A percentile compares a stretch with the other conserved stretches of the same genome.
These are phyloP conservation scores for Peromyscus attwateri DNA, from an alignment of 2,797 vertebrate genomes.

Conservation along the genomic window DNA sequence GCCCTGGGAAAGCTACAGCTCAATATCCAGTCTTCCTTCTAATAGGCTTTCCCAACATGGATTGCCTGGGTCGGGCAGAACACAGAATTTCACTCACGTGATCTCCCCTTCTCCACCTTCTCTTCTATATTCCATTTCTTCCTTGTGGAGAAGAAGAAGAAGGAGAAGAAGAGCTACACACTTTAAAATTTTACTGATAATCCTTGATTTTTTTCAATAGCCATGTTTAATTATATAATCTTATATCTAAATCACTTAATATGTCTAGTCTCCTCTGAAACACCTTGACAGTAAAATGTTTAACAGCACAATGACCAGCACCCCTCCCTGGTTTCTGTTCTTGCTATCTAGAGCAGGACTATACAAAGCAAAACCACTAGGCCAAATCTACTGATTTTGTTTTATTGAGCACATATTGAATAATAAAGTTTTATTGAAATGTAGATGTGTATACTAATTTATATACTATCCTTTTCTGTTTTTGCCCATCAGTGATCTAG, in stretches of 20 bases:
- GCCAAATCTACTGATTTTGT: not conserved
- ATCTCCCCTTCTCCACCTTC: not conserved
- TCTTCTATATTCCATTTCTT: not conserved
- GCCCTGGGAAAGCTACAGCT: not conserved
- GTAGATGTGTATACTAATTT: not conserved
- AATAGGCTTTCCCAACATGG: not conserved
- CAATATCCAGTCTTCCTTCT: not conserved
- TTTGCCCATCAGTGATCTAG: not conserved
- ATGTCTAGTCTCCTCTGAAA: slow-evolving; percentile 29
- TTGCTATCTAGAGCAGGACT: not conserved
- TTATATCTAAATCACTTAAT: slow-evolving; percentile 9
- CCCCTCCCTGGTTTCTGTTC: not conserved
- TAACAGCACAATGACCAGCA: not conserved
- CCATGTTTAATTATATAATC: not conserved
- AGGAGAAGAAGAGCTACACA: not conserved
- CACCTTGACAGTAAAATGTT: not conserved
- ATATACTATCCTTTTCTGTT: not conserved
- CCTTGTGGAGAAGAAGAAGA: not conserved
- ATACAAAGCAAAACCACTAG: not conserved
- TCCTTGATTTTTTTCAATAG: slow-evolving; percentile 13
- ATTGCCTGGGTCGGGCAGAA: not conserved
- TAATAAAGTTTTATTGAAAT: slow-evolving; percentile 56
- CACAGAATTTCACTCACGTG: not conserved
- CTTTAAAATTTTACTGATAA: slow-evolving; percentile 26
- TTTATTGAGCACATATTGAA: not conserved